These are phyloP conservation scores for Sinella curviseta DNA, from an alignment of 1,140 invertebrate genomes.

Conservation along the genomic window DNA sequence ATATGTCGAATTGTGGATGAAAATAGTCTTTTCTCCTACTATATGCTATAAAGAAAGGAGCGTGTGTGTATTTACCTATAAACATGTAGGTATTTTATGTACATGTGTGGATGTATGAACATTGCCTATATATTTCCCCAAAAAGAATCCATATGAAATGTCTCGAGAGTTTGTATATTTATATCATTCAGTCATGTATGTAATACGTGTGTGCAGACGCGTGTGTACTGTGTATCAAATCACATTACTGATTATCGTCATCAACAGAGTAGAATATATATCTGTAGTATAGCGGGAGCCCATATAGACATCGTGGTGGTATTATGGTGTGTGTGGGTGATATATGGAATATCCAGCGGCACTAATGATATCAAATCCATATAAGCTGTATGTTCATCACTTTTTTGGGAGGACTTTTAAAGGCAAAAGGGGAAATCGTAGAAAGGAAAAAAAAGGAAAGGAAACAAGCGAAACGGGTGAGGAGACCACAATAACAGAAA, in stretches of 20 bases:
- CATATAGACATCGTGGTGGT: neutral
- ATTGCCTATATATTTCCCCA: too few relatives aligned
- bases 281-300: neutral
- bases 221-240: conserved; percentile 22
- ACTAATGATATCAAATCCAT: neutral
- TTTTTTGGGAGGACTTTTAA: neutral
- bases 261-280: neutral
- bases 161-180: too few relatives aligned
- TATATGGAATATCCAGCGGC: neutral
- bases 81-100: neutral
- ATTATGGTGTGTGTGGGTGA: neutral
- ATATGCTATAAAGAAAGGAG: neutral
- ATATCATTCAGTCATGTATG: too few relatives aligned
- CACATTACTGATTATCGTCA: conserved; percentile 23
- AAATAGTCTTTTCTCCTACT: neutral
- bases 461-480: neutral
- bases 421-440: neutral
- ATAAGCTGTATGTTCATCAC: neutral
- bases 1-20: neutral
- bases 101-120: too few relatives aligned
- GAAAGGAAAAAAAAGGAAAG: neutral
- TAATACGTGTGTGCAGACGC: neutral
- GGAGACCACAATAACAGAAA: too few relatives aligned
- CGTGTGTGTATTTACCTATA: neutral
- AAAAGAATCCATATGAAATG: too few relatives aligned